Evolutionary conservation across 2,113 vertebrate species (phyloP).

Genomic region (Boulengeromyrus knoepffleri): DNA sequence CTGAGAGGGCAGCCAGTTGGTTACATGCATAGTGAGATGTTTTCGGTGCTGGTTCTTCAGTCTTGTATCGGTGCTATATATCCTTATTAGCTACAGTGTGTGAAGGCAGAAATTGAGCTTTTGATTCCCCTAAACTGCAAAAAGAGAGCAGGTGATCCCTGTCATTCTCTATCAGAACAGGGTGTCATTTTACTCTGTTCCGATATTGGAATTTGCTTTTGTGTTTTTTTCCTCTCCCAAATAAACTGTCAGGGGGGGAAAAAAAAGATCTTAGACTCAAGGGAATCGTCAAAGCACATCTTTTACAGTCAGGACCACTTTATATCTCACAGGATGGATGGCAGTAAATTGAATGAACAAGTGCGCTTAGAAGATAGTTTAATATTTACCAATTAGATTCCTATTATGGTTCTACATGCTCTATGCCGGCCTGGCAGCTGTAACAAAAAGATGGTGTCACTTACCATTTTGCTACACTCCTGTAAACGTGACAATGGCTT

Average conservation of each 20-base stretch:
- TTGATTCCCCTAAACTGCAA: background rate
- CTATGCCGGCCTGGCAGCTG: background rate
- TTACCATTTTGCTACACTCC: background rate
- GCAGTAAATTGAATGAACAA: background rate
- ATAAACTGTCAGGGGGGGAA: background rate
- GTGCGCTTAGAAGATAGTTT: background rate
- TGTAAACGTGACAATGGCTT: background rate
- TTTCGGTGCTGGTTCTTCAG: background rate
- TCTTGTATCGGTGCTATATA: background rate
- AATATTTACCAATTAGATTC: constrained; percentile 4
- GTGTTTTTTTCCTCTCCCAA: background rate
- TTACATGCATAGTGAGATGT: background rate
- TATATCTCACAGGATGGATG: background rate
- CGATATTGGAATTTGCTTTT: background rate
- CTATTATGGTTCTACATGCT: background rate
- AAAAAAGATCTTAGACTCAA: background rate
- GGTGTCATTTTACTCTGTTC: background rate
- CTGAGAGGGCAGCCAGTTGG: background rate
- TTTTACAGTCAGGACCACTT: background rate
- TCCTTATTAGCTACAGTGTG: background rate
- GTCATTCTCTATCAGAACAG: background rate
- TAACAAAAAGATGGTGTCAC: background rate
- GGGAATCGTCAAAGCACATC: background rate
- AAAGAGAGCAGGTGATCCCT: background rate
- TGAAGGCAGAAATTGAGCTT: background rate